Conservation (phyloP, 2,113 vertebrate genomes). For the Rhizomys pruinosus region DNA sequence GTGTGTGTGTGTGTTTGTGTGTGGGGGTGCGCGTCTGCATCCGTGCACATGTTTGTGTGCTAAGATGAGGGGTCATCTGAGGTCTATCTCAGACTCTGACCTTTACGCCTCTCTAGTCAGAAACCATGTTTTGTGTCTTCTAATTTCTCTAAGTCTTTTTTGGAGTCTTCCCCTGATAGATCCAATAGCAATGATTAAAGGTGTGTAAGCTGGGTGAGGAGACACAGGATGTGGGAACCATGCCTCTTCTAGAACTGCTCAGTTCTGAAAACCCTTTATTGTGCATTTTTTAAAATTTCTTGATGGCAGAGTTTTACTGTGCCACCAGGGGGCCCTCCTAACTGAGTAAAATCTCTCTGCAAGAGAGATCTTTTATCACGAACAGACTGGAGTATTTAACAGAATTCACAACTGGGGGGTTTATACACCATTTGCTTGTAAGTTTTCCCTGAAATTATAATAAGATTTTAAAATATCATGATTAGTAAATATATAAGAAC, state of each 20-base stretch:
- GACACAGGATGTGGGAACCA: background rate
- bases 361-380: no score
- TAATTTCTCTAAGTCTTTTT: background rate
- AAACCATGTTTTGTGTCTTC: background rate
- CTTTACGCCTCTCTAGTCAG: background rate
- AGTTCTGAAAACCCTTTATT: background rate
- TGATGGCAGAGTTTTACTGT: slow-evolving; percentile 31
- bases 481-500: background rate
- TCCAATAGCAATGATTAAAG: background rate
- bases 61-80: background rate
- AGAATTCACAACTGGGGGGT: slow-evolving; percentile 24
- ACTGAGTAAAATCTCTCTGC: slow-evolving; percentile 42
- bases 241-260: background rate
- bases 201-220: background rate
- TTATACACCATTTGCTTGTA: slow-evolving; percentile 41
- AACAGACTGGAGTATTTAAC: background rate
- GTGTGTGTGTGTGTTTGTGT: background rate
- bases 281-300: slow-evolving; percentile 18
- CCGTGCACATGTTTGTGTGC: background rate
- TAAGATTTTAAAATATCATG: slow-evolving; percentile 17
- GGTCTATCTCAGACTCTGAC: background rate
- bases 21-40: background rate
- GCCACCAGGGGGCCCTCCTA: slow-evolving; percentile 76
- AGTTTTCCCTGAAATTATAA: background rate
- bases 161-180: background rate